Conservation (phyloP, 2,888 invertebrate genomes). For the Yponomeuta malinellus region DNA sequence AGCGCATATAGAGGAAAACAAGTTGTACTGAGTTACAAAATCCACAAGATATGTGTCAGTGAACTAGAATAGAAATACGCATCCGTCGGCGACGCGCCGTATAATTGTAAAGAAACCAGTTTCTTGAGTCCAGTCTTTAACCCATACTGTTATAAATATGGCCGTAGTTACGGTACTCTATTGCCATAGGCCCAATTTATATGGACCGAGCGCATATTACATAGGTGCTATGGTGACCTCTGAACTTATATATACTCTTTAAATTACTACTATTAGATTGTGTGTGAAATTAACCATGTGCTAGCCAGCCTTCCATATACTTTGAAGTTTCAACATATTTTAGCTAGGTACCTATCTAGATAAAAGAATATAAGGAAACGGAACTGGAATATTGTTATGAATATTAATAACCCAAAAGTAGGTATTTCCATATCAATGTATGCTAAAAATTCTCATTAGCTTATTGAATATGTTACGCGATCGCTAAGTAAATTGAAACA, state of each 20-base stretch:
- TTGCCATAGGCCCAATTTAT: background rate
- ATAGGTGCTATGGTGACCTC: background rate
- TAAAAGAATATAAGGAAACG: background rate
- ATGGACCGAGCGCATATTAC: background rate
- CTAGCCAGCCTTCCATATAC: background rate
- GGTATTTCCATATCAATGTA: background rate
- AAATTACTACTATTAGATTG: background rate
- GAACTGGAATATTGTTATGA: background rate
- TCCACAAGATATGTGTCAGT: slow-evolving; percentile 35
- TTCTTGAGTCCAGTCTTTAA: background rate
- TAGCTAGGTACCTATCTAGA: background rate
- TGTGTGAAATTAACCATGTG: slow-evolving; percentile 2
- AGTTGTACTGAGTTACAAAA: slow-evolving; percentile 25
- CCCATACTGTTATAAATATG: slow-evolving; percentile 17
- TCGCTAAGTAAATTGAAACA: background rate
- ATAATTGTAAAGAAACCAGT: slow-evolving; percentile 25
- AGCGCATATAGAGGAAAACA: background rate
- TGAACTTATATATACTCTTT: too few species aligned
- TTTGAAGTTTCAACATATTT: background rate
- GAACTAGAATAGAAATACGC: slow-evolving; percentile 36
- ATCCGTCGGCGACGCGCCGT: slow-evolving; percentile 30
- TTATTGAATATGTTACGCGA: background rate
- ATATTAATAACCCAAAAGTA: background rate
- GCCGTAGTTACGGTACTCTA: slow-evolving; percentile 5
- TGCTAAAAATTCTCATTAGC: background rate